These are phyloP conservation scores for Caranx ignobilis DNA, from an alignment of 2,113 vertebrate species.

Conservation along the genomic window DNA sequence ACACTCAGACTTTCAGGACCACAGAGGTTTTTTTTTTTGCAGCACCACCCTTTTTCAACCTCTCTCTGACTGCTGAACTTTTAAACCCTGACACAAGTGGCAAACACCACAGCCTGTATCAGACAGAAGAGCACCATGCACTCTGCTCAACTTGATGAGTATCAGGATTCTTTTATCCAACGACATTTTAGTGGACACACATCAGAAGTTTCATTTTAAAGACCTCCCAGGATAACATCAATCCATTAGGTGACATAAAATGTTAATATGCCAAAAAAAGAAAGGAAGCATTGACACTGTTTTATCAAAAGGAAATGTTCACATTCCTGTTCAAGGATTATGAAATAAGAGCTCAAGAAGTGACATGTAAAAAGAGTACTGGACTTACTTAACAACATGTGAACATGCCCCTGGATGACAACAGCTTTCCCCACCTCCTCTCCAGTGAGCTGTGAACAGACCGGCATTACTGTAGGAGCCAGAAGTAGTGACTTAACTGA, in stretches of 20 bases:
- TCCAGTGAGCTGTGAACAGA: conserved; percentile 32
- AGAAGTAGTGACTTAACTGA: conserved; percentile 37
- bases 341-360: too few relatives aligned
- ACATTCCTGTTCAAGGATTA: too few relatives aligned
- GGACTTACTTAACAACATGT: neutral
- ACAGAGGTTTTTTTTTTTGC: conserved; percentile 13
- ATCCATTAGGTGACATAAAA: conserved; percentile 17
- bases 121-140: conserved; percentile 4
- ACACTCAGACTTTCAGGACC: neutral
- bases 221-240: conserved; percentile 11
- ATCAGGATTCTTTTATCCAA: conserved; percentile 25
- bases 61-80: conserved; percentile 61
- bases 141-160: conserved; percentile 3
- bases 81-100: conserved; percentile 43
- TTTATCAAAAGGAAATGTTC: neutral
- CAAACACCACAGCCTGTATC: conserved; percentile 22
- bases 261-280: neutral
- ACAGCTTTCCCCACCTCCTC: neutral
- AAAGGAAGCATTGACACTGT: neutral
- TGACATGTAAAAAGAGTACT: conserved; percentile 5
- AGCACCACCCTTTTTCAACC: conserved; percentile 41
- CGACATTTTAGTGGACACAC: conserved; percentile 1
- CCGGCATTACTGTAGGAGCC: neutral
- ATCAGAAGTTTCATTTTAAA: conserved; percentile 26
- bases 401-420: conserved; percentile 7